Evolutionary conservation across 1,140 invertebrate species (phyloP), one percentile per base, ranked within the genome.

Genomic region (Eubasilissa regina): DNA sequence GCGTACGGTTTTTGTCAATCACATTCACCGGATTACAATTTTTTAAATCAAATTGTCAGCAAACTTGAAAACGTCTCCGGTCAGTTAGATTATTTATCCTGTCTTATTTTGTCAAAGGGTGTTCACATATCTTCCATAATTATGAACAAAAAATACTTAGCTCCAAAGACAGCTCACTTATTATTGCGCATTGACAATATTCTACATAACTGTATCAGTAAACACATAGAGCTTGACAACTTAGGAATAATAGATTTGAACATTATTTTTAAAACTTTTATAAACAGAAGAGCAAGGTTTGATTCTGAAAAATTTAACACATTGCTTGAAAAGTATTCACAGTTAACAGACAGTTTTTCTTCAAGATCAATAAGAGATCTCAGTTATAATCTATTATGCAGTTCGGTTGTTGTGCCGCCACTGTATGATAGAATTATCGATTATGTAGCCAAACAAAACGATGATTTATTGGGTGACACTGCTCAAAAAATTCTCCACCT

Each of bases 101-200:
- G 66, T 47, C 68, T 78, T 72, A 70, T 78, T 72, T 58, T 78
- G 45, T 78, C 77, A 10, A 53, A 68, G 15, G 53, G 47, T 13
- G 15, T 78, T 25, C 25, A 72, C 8, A 73, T 78, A 55, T 51
- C 19, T 62, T 15, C 53, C n/a, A 35, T 15, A n/a, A 47, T 48
- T 35, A 55, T 48, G 21, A 21, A 55, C 4, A 11, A 25, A 13
- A 35, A 21, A 53, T 44, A 56, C 48, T 53, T 9, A 11, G 21
- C 51, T n/a, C 13, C 45, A 35, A 51, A 73, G 21, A 48, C 21
- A 15, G 21, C 47, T 73, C 47, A 53, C 8, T 35, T 73, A 53
- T 11, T n/a, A 47, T 47, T 75, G 44, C 73, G 73, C 7, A 19
- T 75, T 47, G 58, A 75, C 56, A 60, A 45, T 47, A 60, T 75